Evolutionary conservation across 2,888 invertebrate genomes (phyloP).

Genomic region (Lasius fuliginosus): DNA sequence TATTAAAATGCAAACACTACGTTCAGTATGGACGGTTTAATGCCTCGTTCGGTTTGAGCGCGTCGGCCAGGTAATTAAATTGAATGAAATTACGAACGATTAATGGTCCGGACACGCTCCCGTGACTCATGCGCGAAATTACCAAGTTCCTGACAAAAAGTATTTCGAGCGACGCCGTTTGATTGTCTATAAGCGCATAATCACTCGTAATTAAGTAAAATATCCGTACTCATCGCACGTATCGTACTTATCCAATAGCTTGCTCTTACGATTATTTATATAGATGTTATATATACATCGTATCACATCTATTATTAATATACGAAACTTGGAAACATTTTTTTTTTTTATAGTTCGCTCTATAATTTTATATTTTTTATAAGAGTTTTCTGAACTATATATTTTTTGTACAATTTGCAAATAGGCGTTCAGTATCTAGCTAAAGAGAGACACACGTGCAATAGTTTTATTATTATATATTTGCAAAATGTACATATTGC

Average conservation of each 20-base stretch:
- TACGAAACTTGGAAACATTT: neutral
- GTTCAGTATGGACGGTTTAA: constrained; percentile 76
- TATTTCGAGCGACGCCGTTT: constrained; percentile 41
- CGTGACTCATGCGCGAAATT: constrained; percentile 73
- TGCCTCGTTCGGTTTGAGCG: constrained; percentile 78
- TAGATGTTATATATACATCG: neutral
- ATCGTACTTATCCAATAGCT: neutral
- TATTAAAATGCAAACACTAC: constrained; percentile 83
- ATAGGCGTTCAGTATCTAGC: neutral
- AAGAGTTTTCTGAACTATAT: neutral
- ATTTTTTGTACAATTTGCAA: neutral
- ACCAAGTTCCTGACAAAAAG: constrained; percentile 70
- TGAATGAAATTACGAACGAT: constrained; percentile 84
- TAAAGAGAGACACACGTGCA: neutral
- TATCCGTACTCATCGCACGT: neutral
- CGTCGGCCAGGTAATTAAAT: constrained; percentile 82
- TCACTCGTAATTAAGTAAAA: constrained; percentile 27
- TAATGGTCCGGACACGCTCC: constrained; percentile 76
- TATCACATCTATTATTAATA: neutral
- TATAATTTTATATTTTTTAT: neutral
- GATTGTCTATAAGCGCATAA: constrained; percentile 15
- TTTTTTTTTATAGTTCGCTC: neutral
- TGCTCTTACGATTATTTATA: neutral
- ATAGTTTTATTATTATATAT: constrained; percentile 50
- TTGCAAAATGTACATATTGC: constrained; percentile 53